Base-by-base conservation (phyloP, 2,797 vertebrate genomes). In the Labroides dimidiatus region DNA sequence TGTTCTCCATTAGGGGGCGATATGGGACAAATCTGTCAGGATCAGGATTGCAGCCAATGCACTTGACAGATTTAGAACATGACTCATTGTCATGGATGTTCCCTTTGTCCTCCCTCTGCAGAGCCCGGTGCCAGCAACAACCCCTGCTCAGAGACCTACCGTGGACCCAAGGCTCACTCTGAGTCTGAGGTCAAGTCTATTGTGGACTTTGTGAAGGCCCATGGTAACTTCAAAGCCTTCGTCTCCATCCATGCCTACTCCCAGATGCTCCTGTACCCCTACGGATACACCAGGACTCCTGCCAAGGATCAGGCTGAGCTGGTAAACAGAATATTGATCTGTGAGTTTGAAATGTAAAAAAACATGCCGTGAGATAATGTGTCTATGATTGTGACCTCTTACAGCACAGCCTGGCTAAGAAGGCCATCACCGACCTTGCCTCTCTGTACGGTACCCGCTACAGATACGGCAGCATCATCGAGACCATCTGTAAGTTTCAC, bases 191-290 rank as follows among this genome's bases (percentile, higher is more conserved):
- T 99, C 80, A 95, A 93, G 81, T 88, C 97, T 87, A 97, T 99
- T 0, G 96, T 98, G 71, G 94, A 99, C 89, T 99, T 98, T 33
- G 96, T 99, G 69, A 92, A 77, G 72, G 77, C 36, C 42, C 96
- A 97, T 0, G 87, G 94, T n/a, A 96, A 97, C 67, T 76, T 99
- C 87, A 98, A 98, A 86, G 93, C 95, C 71, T 98, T 99, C 48
- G 0, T 98, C 75, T 98, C 97, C 92, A 97, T 99, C 91, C 98
- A 99, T 59, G 91, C 96, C 80, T 99, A 98, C 74, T 98, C 96
- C 37, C 98, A 99, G 89, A 95, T 99, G 87, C 95, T 99, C 27
- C 73, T 99, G 72, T 98, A 96, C 30, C 97, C 97, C 42, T 98
- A 95, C 0, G 98, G 97, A 57, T 97, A 97, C 89, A 99, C 91